A percentile compares a stretch with the other conserved stretches of the same genome.
phyloP scores from a whole-genome alignment of 2,888 invertebrate genomes.

The Matsumyia berberina region DNA sequence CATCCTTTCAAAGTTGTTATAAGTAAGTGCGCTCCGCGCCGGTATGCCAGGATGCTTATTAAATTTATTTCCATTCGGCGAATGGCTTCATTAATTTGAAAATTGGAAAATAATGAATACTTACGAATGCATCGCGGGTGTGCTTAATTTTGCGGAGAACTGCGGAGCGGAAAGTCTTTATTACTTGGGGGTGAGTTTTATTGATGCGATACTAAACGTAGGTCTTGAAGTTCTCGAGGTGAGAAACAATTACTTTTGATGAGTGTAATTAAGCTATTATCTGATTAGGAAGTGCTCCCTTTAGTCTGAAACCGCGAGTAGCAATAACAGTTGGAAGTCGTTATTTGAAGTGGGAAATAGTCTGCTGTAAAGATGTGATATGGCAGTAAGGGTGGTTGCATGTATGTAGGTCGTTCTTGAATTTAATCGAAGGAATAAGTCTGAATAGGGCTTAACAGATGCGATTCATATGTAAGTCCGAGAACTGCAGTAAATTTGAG shows the following conservation, averaged over 20 bases:
- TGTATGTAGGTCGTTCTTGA: no score
- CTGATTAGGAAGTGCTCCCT: neutral
- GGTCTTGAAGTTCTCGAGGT: constrained; percentile 18
- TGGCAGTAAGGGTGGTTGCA: no score
- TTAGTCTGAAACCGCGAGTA: neutral
- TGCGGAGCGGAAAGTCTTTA: constrained; percentile 25
- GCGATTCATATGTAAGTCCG: no score
- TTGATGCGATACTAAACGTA: constrained; percentile 6
- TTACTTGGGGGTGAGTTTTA: constrained; percentile 39
- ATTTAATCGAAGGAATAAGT: no score
- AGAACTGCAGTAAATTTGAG: no score
- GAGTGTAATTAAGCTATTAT: constrained; percentile 25
- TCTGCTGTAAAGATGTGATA: no score
- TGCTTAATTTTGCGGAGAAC: constrained; percentile 10
- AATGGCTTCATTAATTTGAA: constrained; percentile 73
- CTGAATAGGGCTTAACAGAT: no score
- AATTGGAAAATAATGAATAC: constrained; percentile 72
- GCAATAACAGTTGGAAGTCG: neutral
- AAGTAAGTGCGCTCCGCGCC: constrained; percentile 58
- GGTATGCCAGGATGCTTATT: constrained; percentile 60
- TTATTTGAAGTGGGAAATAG: no score
- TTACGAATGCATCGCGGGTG: constrained; percentile 36
- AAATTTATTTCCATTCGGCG: constrained; percentile 68
- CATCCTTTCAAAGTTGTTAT: constrained; percentile 65
- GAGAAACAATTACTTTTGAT: constrained; percentile 22